phyloP scores from a whole-genome alignment of 2,888 invertebrate genomes.

The Bugula neritina region DNA sequence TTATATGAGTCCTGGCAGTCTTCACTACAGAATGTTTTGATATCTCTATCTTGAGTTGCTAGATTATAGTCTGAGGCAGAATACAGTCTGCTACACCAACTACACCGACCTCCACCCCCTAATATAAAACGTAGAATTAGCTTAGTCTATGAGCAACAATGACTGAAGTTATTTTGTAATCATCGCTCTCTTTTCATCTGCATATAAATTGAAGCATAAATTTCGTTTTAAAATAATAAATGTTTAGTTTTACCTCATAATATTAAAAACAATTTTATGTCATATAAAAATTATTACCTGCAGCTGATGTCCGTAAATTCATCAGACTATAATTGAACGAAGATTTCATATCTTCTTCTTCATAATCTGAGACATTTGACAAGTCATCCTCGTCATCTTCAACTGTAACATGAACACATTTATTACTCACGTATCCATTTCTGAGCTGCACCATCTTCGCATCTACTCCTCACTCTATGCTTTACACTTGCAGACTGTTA shows the following conservation, averaged over 20 bases:
- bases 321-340: background rate
- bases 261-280: too few species aligned
- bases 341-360: slow-evolving; percentile 1
- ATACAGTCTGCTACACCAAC: background rate
- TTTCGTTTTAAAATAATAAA: too few species aligned
- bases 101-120: background rate
- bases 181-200: too few species aligned
- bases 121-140: too few species aligned
- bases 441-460: slow-evolving; percentile 15
- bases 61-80: background rate
- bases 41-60: background rate
- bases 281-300: background rate
- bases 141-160: too few species aligned
- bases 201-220: too few species aligned
- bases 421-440: background rate
- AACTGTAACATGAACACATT: background rate
- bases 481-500: too few species aligned
- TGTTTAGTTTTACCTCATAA: too few species aligned
- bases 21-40: slow-evolving; percentile 12
- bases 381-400: slow-evolving; percentile 18
- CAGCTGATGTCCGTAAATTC: background rate
- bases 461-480: too few species aligned
- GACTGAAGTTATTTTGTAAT: too few species aligned
- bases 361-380: slow-evolving; percentile 19
- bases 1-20: slow-evolving; percentile 8